Evolutionary conservation across 2,113 vertebrate species (phyloP), one percentile per base, ranked within the genome.

Genomic region (Actenoides hombroni): DNA sequence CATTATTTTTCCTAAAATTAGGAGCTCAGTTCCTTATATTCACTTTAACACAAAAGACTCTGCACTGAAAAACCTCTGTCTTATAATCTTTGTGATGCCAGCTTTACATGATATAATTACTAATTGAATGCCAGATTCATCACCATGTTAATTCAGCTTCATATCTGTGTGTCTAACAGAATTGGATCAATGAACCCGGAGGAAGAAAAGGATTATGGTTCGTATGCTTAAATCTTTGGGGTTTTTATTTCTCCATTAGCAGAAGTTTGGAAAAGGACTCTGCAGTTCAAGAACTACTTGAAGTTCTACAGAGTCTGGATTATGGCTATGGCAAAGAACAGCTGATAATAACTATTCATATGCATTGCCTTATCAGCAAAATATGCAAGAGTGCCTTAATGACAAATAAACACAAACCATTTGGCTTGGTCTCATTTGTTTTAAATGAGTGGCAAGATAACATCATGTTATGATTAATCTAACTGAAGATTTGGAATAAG

Each of bases 401-500:
- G 83, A 91, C 44, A 79, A 93, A 88, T 37, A 85, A 94, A 89
- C 21, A 61, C 35, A 78, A 84, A 77, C 6, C 51, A 81, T 48
- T 86, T 83, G 61, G 10, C 35, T 92, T 85, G 28, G 21, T 65
- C 65, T 94, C 57, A 19, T 91, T 92, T 70, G 31, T 82, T 96
- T 89, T 82, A 85, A 76, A 67, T 0, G 39, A 92, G 63, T 76
- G 80, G 85, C 37, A 83, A 85, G 69, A 87, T 63, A 95, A 82
- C 11, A 51, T 29, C 16, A 48, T 67, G 39, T 79, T 91, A 77
- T 59, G 59, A 82, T 73, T 23, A 76, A 85, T 59, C 23, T 76
- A 94, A 87, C 33, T 61, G 77, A 94, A 87, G 70, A 89, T 92
- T 94, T 87, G 29, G 46, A 81, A 51, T 61, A 85, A 83, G n/a